Percentiles rank a stretch among this genome's conserved stretches.
phyloP scores from a whole-genome alignment of 2,113 vertebrate species.

The Symphodus melops region DNA sequence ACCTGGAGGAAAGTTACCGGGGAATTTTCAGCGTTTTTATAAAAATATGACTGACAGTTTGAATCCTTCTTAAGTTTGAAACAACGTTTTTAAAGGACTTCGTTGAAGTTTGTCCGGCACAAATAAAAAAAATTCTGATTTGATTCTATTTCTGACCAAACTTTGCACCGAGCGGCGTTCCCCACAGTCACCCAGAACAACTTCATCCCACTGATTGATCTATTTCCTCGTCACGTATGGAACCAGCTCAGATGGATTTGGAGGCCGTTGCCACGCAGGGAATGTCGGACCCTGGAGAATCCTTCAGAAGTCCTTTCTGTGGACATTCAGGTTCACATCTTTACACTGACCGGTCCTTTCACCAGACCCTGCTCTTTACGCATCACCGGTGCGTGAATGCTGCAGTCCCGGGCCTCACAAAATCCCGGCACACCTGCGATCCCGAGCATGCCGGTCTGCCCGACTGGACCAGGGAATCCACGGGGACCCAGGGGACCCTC shows the following conservation, averaged over 20 bases:
- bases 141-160: conserved; percentile 4
- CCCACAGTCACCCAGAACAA: conserved; percentile 19
- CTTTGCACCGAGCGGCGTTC: not conserved
- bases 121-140: not conserved
- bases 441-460: conserved; percentile 62
- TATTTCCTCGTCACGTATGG: not conserved
- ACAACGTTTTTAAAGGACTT: conserved; percentile 17
- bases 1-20: not conserved
- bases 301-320: not conserved
- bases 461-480: conserved; percentile 75
- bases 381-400: conserved; percentile 73
- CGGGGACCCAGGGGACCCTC: conserved; percentile 72
- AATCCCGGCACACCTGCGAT: conserved; percentile 73
- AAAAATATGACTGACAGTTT: conserved; percentile 6
- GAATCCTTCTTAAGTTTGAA: not conserved
- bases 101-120: conserved; percentile 2
- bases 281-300: not conserved
- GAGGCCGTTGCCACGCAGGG: not conserved
- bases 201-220: not conserved
- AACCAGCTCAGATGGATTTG: not conserved
- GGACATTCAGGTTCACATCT: conserved; percentile 58
- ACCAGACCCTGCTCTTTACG: conserved; percentile 82
- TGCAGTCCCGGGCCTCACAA: conserved; percentile 81
- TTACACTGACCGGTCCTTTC: conserved; percentile 74
- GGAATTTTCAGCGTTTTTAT: conserved; percentile 16